Evolutionary conservation across 1,140 invertebrate species (phyloP).

Genomic region (Sycophila sp.): DNA sequence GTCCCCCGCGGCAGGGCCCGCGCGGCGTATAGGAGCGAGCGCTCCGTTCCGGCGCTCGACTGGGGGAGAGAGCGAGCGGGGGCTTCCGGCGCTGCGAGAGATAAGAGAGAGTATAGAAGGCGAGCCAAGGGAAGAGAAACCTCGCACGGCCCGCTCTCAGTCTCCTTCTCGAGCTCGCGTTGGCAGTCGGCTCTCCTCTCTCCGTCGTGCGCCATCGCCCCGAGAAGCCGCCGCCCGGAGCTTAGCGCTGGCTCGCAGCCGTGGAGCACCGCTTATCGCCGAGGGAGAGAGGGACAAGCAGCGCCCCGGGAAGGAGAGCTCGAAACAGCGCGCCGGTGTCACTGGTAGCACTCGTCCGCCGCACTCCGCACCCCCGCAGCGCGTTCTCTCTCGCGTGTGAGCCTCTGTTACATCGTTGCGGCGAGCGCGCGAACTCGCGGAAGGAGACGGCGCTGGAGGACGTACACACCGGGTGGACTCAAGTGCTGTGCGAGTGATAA

Average conservation of each 20-base stretch:
- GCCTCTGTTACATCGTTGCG: no score
- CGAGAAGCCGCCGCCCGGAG: neutral
- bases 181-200: conserved; percentile 4
- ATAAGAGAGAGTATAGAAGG: neutral
- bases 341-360: no score
- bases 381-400: no score
- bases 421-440: no score
- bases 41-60: neutral
- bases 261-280: no score
- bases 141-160: conserved; percentile 3
- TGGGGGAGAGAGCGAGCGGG: neutral
- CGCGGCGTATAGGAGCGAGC: neutral
- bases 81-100: neutral
- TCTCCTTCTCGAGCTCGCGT: conserved; percentile 9
- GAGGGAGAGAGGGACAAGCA: no score
- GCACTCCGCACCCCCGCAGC: neutral
- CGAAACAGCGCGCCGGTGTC: no score
- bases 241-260: neutral
- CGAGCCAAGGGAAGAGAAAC: neutral
- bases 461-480: no score
- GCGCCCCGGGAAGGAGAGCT: no score
- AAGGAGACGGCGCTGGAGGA: no score
- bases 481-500: no score
- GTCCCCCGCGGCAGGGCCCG: neutral
- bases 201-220: neutral